phyloP scores from a whole-genome alignment of 64 coral and sea anemone genomes.

The Stichodactyla mertensii region DNA sequence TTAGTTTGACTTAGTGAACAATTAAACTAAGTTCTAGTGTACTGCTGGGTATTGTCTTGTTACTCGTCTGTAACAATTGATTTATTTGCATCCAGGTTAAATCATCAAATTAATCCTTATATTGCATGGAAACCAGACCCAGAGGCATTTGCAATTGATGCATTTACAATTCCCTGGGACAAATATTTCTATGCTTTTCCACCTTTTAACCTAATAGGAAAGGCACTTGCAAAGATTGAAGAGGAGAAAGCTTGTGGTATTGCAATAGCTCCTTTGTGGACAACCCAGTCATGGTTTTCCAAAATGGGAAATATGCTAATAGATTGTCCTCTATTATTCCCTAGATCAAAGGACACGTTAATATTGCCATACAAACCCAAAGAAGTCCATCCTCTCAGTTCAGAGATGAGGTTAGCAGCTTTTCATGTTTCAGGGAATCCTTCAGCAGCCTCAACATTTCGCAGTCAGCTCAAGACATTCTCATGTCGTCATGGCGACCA shows the following conservation, averaged over 20 bases:
- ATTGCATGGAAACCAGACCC: conserved; percentile 19
- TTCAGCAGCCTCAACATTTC: not conserved
- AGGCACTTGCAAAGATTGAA: not conserved
- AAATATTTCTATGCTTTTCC: conserved; percentile 34
- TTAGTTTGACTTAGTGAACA: no score
- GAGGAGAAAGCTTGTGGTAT: not conserved
- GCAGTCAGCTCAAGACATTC: not conserved
- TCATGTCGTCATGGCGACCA: conserved; percentile 26
- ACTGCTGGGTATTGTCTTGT: no score
- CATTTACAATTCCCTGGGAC: not conserved
- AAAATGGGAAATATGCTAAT: conserved; percentile 8
- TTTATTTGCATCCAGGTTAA: conserved; percentile 34
- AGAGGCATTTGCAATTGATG: not conserved
- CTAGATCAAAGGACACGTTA: conserved; percentile 7
- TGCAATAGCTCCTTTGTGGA: not conserved
- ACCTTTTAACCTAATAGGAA: not conserved
- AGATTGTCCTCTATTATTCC: conserved; percentile 22
- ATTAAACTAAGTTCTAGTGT: no score
- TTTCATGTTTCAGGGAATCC: conserved; percentile 16
- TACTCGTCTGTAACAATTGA: no score
- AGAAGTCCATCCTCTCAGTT: conserved; percentile 5
- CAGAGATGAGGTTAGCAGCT: conserved; percentile 14
- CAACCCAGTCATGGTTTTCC: conserved; percentile 9
- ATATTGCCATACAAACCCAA: conserved; percentile 4
- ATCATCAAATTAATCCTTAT: conserved; percentile 30